Evolutionary conservation across 64 coral and sea anemone species (phyloP), one percentile per base, ranked within the genome.

Genomic region (Orbicella faveolata): DNA sequence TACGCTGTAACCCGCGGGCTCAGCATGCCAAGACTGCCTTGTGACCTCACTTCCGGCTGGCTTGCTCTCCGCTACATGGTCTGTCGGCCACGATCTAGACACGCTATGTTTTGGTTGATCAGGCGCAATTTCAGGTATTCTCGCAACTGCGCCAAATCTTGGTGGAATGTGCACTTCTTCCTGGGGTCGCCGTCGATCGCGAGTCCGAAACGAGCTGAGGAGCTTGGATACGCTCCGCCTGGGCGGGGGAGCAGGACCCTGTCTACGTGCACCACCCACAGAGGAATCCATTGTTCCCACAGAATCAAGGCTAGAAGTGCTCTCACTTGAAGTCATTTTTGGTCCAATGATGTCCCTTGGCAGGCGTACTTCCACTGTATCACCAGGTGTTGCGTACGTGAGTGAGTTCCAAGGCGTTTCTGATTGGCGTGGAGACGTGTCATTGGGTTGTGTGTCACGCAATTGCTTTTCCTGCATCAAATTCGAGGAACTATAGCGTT

Each of bases 11-110:
- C 26, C 87, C 57, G 52, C 51, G 65, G 92, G 87, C 48, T 94
- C 92, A 51, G 94, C 91, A 93, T 93, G 94, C 94, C 94, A 96
- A 0, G 94, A 96, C 79, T 96, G 91, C 15, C 94, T 89, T 25
- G 77, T 6, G 7, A 87, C 70, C 36, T 88, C 89, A 77, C 41
- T 87, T 68, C 80, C 51, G 34, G 55, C 39, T 21, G 67, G 67
- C 37, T 59, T 73, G n/a, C 73, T 44, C 6, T 96, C 91, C 35
- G 39, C 53, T 21, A 64, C 72, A 20, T 85, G 79, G 17, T 93
- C 80, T 3, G 72, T 90, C 2, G 94, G 94, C 94, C 94, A 96
- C 18, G 94, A 96, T 54, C 93, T 93, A 48, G 94, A 96, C 11
- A 87, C 87, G 14, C 75, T 55, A 54, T 96, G 94, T 61, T 61